Conservation (phyloP, 1,140 invertebrate genomes). For the Formica exsecta region DNA sequence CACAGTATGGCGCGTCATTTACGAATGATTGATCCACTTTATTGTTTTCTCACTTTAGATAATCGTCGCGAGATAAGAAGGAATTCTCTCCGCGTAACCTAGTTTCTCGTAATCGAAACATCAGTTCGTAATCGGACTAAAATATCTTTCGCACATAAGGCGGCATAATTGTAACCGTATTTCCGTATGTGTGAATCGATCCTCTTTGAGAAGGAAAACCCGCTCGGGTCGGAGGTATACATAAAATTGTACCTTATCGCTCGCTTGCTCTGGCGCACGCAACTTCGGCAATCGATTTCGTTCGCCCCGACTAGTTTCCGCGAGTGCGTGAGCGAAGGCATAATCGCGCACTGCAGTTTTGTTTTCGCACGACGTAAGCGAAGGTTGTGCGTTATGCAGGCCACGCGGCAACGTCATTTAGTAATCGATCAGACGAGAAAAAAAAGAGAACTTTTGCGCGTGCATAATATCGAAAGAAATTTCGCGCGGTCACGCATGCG, state of each 20-base stretch:
- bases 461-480: conserved; percentile 29
- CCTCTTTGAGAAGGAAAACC: conserved; percentile 26
- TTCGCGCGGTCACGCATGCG: conserved; percentile 14
- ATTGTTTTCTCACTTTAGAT: conserved; percentile 49
- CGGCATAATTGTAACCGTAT: conserved; percentile 38
- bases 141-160: conserved; percentile 13
- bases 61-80: conserved; percentile 35
- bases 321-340: conserved; percentile 38
- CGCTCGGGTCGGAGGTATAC: not conserved
- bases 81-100: conserved; percentile 12
- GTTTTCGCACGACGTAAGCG: not conserved
- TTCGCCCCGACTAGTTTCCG: not conserved
- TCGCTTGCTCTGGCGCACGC: not conserved
- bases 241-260: not conserved
- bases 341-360: conserved; percentile 35
- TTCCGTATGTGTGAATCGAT: conserved; percentile 50
- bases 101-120: conserved; percentile 16
- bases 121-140: conserved; percentile 4
- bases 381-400: conserved; percentile 1
- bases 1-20: not conserved
- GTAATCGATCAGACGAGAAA: conserved; percentile 30
- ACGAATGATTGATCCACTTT: conserved; percentile 32
- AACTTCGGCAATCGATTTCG: conserved; percentile 52
- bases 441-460: conserved; percentile 27
- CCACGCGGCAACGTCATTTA: no score